Base-by-base conservation (phyloP, 1,140 invertebrate genomes). In the Phymastichus coffea region DNA sequence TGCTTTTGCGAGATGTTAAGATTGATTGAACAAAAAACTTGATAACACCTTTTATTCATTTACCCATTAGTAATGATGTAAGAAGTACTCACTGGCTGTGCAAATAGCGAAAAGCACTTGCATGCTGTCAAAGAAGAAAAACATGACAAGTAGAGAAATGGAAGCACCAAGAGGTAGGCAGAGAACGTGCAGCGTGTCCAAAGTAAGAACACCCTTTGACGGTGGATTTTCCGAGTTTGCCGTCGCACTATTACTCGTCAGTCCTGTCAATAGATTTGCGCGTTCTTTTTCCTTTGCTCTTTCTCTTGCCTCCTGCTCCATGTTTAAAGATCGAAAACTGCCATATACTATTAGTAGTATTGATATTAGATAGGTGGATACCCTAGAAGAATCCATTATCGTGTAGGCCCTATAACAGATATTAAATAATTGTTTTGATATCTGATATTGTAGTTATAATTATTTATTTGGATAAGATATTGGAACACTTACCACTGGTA, bases 71-170 rank as follows among this genome's bases (percentile, higher is more conserved):
- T n/a, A n/a, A n/a, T n/a, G n/a, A n/a, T n/a, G n/a, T n/a, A n/a
- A n/a, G n/a, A n/a, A n/a, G n/a, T 40, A 84, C 86, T 88, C 82
- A 97, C 95, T 93, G 72, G 95, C 95, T 71, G 96, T 98, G 77
- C 94, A 97, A 68, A 98, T 93, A 48, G 95, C 95, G 82, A 98
- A 97, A 4, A 98, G 85, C 83, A 97, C 90, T 81, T 98, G 95
- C 90, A 98, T 95, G 52, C 95, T 97, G 81, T 98, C 95, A 74
- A 98, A 98, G 80, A 97, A 98, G 84, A 98, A 96, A 80, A 98
- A 98, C 95, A 98, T 98, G 62, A 98, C 87, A 17, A 98, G 87
- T 56, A 98, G 84, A 53, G 95, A 97, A 67, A 97, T 89, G 57
- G 95, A 97, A 67, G 96, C 95, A 72, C 94, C 94, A 47, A 98